Conservation (phyloP, 2,888 invertebrate genomes). For the Resseliella maxima region DNA sequence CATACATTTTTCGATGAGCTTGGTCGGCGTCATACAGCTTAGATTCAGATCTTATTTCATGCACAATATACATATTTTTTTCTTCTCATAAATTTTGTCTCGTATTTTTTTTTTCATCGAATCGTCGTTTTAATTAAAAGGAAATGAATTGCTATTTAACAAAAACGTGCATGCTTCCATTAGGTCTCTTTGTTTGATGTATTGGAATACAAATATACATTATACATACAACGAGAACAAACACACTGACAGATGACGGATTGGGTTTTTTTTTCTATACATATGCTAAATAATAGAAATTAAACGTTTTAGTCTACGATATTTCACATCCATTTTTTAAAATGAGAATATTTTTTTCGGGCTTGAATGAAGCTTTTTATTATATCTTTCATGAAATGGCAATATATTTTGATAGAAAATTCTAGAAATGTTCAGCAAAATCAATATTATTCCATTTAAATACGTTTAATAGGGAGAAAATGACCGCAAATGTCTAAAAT, state of each 20-base stretch:
- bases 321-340: background rate
- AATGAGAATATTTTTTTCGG: too few relatives aligned
- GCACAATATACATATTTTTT: too few relatives aligned
- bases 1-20: background rate
- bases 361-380: too few relatives aligned
- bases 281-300: constrained; percentile 27
- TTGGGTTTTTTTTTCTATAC: background rate
- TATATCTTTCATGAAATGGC: too few relatives aligned
- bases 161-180: background rate
- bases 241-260: constrained; percentile 22
- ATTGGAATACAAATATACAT: background rate
- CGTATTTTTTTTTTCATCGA: background rate
- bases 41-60: too few relatives aligned
- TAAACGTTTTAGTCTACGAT: background rate
- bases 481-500: too few relatives aligned
- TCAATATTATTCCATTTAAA: too few relatives aligned
- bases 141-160: background rate
- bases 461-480: too few relatives aligned
- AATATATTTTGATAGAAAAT: too few relatives aligned
- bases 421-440: too few relatives aligned
- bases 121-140: background rate
- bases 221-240: background rate
- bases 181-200: background rate
- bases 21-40: background rate
- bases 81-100: too few relatives aligned